Evolutionary conservation across 2,797 vertebrate genomes (phyloP).

Genomic region (Eutrigla gurnardus): DNA sequence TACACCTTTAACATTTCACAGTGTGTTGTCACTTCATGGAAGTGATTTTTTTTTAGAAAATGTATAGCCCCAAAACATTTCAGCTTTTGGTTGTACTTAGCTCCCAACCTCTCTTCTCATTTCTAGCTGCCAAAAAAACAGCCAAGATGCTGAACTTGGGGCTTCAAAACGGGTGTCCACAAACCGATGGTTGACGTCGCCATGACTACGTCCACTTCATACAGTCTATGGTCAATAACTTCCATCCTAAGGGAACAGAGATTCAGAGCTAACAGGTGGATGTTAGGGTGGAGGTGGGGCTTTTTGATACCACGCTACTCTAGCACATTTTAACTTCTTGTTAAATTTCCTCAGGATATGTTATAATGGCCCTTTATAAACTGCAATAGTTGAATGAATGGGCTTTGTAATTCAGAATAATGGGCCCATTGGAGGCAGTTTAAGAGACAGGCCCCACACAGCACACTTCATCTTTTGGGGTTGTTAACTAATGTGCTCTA

Average conservation of each 20-base stretch:
- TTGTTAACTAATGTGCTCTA: not conserved
- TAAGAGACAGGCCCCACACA: not conserved
- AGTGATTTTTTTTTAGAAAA: too few relatives aligned
- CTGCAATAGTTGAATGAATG: not conserved
- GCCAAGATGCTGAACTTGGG: too few relatives aligned
- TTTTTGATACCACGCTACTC: not conserved
- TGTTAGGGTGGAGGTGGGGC: not conserved
- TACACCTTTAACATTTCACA: too few relatives aligned
- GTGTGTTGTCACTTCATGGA: too few relatives aligned
- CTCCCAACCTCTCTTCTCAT: too few relatives aligned
- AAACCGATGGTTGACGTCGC: too few relatives aligned
- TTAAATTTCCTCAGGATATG: not conserved
- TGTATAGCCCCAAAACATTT: too few relatives aligned
- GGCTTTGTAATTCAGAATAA: not conserved
- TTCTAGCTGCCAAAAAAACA: too few relatives aligned
- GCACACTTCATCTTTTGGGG: not conserved
- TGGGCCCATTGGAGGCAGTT: not conserved
- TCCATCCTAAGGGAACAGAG: not conserved
- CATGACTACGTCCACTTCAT: too few relatives aligned
- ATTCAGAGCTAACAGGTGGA: not conserved
- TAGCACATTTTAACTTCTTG: not conserved
- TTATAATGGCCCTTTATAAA: not conserved
- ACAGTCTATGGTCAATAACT: not conserved
- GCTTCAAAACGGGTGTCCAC: too few relatives aligned
- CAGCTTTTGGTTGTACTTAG: too few relatives aligned